These are phyloP conservation scores for Diuraphis noxia DNA, from an alignment of 1,140 invertebrate genomes.

Conservation along the genomic window DNA sequence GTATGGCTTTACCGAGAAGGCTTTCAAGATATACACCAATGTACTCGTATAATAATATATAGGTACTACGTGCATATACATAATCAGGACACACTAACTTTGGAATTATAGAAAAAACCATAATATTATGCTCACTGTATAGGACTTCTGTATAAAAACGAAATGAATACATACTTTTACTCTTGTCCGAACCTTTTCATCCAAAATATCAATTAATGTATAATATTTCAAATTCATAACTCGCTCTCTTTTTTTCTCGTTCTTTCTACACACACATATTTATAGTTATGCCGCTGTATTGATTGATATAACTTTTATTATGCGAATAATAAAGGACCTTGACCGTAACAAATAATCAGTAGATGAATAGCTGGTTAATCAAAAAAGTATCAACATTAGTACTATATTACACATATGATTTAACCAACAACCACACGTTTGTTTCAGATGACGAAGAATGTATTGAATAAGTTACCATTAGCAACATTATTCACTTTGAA, in stretches of 20 bases:
- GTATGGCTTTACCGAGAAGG: conserved; percentile 16
- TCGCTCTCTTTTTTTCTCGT: background rate
- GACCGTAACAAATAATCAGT: background rate
- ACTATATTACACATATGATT: background rate
- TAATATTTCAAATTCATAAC: background rate
- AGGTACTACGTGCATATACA: background rate
- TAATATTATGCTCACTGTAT: background rate
- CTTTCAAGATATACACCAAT: background rate
- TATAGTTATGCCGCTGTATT: background rate
- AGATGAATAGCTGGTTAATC: background rate
- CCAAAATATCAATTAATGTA: background rate
- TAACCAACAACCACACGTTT: background rate
- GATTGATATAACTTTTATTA: background rate
- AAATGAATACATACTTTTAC: background rate
- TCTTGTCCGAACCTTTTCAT: background rate
- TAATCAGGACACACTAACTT: background rate
- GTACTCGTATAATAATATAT: background rate
- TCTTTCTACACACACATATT: background rate
- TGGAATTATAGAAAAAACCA: conserved; percentile 21
- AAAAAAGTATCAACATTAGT: background rate
- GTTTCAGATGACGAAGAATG: background rate
- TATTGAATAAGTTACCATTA: background rate
- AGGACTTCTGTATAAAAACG: background rate
- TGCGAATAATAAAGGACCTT: background rate
- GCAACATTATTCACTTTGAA: background rate